A percentile compares a stretch with the other conserved stretches of the same genome.
These are phyloP conservation scores for Platygyra sinensis DNA, from an alignment of 64 coral and sea anemone genomes.

Conservation along the genomic window DNA sequence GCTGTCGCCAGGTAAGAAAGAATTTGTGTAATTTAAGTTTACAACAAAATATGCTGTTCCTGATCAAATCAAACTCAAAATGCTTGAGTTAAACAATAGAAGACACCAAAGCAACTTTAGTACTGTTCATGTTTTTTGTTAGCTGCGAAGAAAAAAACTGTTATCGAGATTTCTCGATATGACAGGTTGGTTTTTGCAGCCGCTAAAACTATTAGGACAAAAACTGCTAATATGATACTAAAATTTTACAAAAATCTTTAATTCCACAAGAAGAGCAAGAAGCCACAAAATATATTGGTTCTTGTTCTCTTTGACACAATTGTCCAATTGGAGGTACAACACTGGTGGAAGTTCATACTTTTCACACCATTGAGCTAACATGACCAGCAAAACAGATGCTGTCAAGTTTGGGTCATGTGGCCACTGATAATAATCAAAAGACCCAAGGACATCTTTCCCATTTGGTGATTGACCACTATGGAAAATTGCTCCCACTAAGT, in stretches of 20 bases:
- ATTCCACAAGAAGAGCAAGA: not conserved
- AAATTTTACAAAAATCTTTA: constrained; percentile 7
- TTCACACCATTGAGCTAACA: constrained; percentile 15
- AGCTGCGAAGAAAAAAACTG: too few species aligned
- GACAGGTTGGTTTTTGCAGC: too few species aligned
- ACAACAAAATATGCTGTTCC: too few species aligned
- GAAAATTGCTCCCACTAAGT: constrained; percentile 3
- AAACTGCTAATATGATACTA: too few species aligned
- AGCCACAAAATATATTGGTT: constrained; percentile 30
- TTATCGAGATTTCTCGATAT: too few species aligned
- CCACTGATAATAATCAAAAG: constrained; percentile 37
- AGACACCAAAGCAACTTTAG: too few species aligned
- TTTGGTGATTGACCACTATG: not conserved
- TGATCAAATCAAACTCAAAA: too few species aligned
- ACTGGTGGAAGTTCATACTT: constrained; percentile 33
- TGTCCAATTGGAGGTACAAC: constrained; percentile 28
- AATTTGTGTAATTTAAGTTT: too few species aligned
- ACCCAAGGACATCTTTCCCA: not conserved
- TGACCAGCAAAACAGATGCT: not conserved
- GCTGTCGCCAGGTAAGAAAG: too few species aligned
- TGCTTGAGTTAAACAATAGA: too few species aligned
- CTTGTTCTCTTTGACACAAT: constrained; percentile 33
- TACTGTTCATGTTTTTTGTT: too few species aligned
- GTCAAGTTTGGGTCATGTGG: constrained; percentile 32
- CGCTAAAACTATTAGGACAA: too few species aligned